Base-by-base conservation (phyloP, 2,888 invertebrate species). In the Tigriopus californicus region DNA sequence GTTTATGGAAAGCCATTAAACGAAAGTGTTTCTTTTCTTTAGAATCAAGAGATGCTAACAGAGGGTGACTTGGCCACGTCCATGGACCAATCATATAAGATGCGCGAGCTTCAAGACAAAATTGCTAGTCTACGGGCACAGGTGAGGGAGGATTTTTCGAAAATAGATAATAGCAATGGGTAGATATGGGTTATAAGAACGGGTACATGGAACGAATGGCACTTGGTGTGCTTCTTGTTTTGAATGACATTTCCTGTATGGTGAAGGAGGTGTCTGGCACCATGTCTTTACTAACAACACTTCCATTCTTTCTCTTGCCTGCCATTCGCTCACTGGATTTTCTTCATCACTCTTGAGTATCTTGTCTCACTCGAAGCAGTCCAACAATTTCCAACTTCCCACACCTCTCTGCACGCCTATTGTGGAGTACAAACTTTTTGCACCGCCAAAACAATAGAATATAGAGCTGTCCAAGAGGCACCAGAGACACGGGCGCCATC, bases 11-110 rank as follows among this genome's bases (percentile, higher is more conserved):
- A 18, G 20, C 54, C 47, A 48, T 60, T 60, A 1, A 42, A 40
- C 40, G 53, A 40, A 12, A 61, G 61, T 54, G 33, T 62, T 47
- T 58, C 58, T 42, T 60, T 42, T 25, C n/a, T 74, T 41, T 70
- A 94, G 91, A 91, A 89, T 70, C 90, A 92, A 71, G 92, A 94
- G 73, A 84, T 94, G 78, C 79, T 88, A 25, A 86, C 92, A 0
- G 90, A 90, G 70, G 90, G 90, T 3, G 90, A 91, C 72, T 76
- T 94, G 58, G 79, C 88, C 62, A 85, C 83, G 65, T 86, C 85
- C 71, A 75, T 74, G 10, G 77, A 84, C 62, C 87, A 88, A 67
- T 83, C 83, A 57, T 89, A 89, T 64, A 79, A 83, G 67, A 85
- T 88, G 25, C 80, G 88, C 61, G 90, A 91, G 66, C 75, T 94